Evolutionary conservation across 1,140 invertebrate species (phyloP), one percentile per base, ranked within the genome.

Genomic region (Uloborus diversus): DNA sequence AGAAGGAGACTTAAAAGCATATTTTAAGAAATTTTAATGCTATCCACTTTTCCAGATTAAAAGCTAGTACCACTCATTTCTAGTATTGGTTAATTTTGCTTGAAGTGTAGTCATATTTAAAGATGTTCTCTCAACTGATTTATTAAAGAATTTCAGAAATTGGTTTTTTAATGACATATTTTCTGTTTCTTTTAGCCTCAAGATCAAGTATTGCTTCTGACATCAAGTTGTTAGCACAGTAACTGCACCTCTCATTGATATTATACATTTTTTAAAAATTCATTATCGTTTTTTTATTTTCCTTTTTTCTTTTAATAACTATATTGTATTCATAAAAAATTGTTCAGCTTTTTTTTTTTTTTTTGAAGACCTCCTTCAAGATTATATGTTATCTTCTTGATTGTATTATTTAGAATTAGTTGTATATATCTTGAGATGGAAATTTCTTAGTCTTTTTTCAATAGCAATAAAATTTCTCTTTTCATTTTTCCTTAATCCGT

Each of bases 141-240:
- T n/a, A n/a, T 20, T 23, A 9, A 20, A 3, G 2, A 1, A 53
- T 53, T n/a, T 14, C 1, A 20, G 1, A 53, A 53, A 53, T 53
- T 53, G n/a, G 9, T 53, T 53, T 53, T 53, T 23, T 53, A 3
- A 53, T 53, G 1, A 14, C 1, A 3, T 23, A 25, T 23, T n/a
- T n/a, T n/a, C n/a, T n/a, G n/a, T n/a, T 66, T 17, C 17, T 66
- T 66, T 42, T 42, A 79, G 76, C 64, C 28, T 79, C 76, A 47
- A 68, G 76, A 61, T 59, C 76, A 33, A 79, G 64, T 32, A 68
- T 68, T 69, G 76, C 76, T 30, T 79, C 76, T 20, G 76, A 79
- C 35, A 68, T 79, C 53, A 79, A 79, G 51, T 56, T 79, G 47
- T 23, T 79, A 20, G 53, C 49, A 59, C 76, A 79, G 75, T 81